These are phyloP conservation scores for Sebastes wilsoni DNA, from an alignment of 2,797 vertebrate species.

Conservation along the genomic window DNA sequence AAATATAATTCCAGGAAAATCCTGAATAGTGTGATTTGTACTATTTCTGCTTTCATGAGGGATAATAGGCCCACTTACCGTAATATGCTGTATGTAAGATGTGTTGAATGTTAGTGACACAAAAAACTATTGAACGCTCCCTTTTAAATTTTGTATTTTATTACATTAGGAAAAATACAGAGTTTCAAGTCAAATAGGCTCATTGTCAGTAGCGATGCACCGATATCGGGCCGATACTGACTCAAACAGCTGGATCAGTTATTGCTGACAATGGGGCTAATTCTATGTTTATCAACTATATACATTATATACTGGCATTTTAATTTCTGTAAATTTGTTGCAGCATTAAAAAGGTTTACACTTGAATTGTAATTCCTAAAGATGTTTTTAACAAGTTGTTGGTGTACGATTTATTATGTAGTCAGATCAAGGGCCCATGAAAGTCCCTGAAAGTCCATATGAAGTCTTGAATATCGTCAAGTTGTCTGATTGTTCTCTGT, in stretches of 20 bases:
- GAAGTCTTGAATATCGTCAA: background rate
- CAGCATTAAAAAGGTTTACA: no score
- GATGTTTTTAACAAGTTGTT: no score
- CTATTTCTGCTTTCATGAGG: background rate
- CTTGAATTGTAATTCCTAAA: no score
- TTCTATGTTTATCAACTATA: no score
- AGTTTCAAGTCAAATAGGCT: background rate
- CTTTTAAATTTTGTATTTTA: background rate
- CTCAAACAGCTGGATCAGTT: no score
- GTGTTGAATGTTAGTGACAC: background rate
- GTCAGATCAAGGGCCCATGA: background rate
- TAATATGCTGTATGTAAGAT: conserved; percentile 24
- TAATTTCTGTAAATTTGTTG: no score
- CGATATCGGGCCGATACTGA: no score
- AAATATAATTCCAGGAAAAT: background rate
- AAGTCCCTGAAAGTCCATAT: background rate
- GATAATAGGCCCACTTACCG: background rate
- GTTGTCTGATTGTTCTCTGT: background rate
- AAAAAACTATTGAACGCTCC: background rate
- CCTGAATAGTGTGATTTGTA: background rate
- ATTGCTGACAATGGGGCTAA: no score
- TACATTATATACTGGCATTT: no score
- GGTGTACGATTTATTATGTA: no score
- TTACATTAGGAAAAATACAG: background rate
- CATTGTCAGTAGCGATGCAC: background rate